Conservation (phyloP, 2,888 invertebrate species). For the Rotaria socialis region DNA sequence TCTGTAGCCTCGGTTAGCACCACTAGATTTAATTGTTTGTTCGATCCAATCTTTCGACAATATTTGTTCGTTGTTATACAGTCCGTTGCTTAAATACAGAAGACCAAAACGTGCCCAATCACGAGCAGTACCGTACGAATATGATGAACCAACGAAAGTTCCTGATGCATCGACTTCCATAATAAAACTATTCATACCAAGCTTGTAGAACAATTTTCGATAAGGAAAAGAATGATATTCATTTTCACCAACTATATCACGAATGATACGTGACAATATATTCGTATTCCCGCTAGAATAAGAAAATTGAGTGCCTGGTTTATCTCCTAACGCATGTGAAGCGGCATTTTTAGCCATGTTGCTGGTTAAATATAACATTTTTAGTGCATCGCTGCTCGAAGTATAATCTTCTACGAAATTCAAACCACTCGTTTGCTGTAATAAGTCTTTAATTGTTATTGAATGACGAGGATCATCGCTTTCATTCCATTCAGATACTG, state of each 20-base stretch:
- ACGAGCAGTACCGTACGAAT: constrained; percentile 22
- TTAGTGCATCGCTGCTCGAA: background rate
- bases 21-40: background rate
- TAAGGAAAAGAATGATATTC: constrained; percentile 22
- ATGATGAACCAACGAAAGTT: constrained; percentile 17
- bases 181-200: constrained; percentile 1
- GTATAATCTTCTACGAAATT: background rate
- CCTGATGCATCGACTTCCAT: constrained; percentile 24
- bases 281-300: background rate
- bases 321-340: constrained; percentile 3
- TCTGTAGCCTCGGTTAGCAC: background rate
- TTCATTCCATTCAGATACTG: constrained; percentile 25
- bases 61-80: constrained; percentile 3
- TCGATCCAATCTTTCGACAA: constrained; percentile 2
- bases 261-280: constrained; percentile 35
- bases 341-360: constrained; percentile 4
- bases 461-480: constrained; percentile 9
- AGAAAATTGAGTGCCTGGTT: background rate
- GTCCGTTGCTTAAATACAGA: background rate
- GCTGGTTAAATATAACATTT: background rate
- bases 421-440: constrained; percentile 1
- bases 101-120: constrained; percentile 27
- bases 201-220: background rate
- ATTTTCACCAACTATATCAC: background rate
- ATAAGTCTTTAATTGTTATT: background rate